Base-by-base conservation (phyloP, 2,113 vertebrate genomes). In the Spheniscus mendiculus region DNA sequence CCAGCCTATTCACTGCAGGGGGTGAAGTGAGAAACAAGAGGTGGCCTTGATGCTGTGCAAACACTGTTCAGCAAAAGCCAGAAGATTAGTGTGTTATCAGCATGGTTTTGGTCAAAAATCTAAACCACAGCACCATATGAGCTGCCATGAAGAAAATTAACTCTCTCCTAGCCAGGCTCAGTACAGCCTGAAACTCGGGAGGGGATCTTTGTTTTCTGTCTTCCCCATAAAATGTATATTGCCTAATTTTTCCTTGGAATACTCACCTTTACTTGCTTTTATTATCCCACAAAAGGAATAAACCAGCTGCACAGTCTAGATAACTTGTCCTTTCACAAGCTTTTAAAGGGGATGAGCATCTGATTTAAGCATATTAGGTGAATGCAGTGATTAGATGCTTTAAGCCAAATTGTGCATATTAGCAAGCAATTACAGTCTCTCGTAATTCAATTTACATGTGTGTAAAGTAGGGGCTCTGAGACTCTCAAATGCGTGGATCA, bases 31-130 rank as follows among this genome's bases (percentile, higher is more conserved):
- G 44, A 67, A 50, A n/a, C 11, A 67, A 62, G 29, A 32, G 13
- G 10, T 0, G 0, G n/a, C n/a, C 38, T 83, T 27, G 36, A 11
- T 44, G 9, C 59, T 55, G 6, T 44, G 15, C 65, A 38, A 76
- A 26, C 9, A 18, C 16, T 44, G 21, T 16, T 72, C n/a, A 67
- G 53, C 2, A 1, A 78, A 88, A 72, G 16, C 34, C 69, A 8
- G 73, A 74, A 49, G 29, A 42, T 56, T 23, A 23, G 22, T 8
- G 22, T 34, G 22, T 42, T 72, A 63, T 52, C 47, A 47, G 36
- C 7, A 18, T 0, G 1, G 25, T n/a, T 86, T 59, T 47, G n/a
- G 12, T 78, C 71, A 86, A 59, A 87, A 55, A 40, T 59, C n/a
- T 65, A 70, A 74, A 76, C 11, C 32, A 65, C 55, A 59, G 27